Percentiles rank a stretch among this genome's conserved stretches.
Conservation (phyloP, 2,888 invertebrate genomes). For the Phania funesta region DNA sequence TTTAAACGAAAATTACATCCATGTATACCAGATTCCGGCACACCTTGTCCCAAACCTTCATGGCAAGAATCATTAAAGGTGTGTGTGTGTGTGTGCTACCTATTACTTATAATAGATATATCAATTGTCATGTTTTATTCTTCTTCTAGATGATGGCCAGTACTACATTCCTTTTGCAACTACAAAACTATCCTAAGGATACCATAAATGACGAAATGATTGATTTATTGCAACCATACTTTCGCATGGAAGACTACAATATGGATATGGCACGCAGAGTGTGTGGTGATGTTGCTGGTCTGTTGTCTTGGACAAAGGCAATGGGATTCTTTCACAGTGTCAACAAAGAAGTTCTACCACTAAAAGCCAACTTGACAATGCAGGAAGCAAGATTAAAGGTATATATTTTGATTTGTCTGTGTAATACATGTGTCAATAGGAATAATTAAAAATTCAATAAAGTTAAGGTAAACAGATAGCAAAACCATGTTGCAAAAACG, state of each 20-base stretch:
- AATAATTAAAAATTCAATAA: constrained; percentile 30
- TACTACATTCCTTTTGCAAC: constrained; percentile 92
- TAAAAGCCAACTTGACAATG: constrained; percentile 94
- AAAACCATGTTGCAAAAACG: constrained; percentile 18
- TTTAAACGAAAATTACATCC: constrained; percentile 94
- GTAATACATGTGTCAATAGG: constrained; percentile 3
- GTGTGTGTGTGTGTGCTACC: too few relatives aligned
- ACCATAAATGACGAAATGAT: constrained; percentile 98
- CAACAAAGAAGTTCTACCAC: constrained; percentile 96
- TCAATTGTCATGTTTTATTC: too few relatives aligned
- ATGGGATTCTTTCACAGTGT: constrained; percentile 98
- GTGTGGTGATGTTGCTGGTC: constrained; percentile 97
- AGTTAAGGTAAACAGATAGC: not conserved
- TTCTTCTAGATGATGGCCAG: constrained; percentile 93
- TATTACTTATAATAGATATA: not conserved
- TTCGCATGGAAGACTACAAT: constrained; percentile 97
- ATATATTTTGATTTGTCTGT: not conserved
- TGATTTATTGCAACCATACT: constrained; percentile 94
- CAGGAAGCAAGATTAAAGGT: constrained; percentile 94
- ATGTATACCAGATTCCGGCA: constrained; percentile 88
- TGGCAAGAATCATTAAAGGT: constrained; percentile 98
- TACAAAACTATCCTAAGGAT: constrained; percentile 97
- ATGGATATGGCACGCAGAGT: constrained; percentile 98
- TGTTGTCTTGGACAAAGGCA: constrained; percentile 97
- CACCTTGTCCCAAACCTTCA: constrained; percentile 93